Base-by-base conservation (phyloP, 2,113 vertebrate species). In the Gymnarchus niloticus region DNA sequence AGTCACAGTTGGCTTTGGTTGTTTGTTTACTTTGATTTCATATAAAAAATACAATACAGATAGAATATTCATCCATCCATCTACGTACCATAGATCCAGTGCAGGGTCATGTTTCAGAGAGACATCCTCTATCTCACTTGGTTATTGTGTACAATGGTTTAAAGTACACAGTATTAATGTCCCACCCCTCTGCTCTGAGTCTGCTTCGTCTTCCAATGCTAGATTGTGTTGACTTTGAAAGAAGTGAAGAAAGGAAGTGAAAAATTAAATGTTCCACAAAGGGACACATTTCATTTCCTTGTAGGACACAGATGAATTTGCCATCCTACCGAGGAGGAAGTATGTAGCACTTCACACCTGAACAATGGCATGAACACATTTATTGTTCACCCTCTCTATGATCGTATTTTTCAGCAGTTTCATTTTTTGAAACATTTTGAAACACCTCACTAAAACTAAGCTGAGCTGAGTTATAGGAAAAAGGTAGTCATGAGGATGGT, bases 381-480 rank as follows among this genome's bases (percentile, higher is more conserved):
- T 6, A 21, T 69, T 69, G 61, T 69, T 61, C 61, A 37, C 61
- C 59, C 33, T 65, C 59, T 65, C 59, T 3, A 4, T 69, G 61
- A 69, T 69, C 25, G n/a, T n/a, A n/a, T n/a, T n/a, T 37, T 69
- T 69, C 4, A 28, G 1, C 65, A 14, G 7, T 41, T 41, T 69
- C 28, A 69, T 69, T 69, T 12, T 69, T 19, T 37, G 65, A 37
- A 6, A 69, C 28, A 69, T 33, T 8, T 69, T 69, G 33, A 69
- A 69, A 5, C 25, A 33, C 12, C 28, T 37, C 12, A 1, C 12
- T 37, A 37, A 69, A 37, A 41, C 12, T 69, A 37, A 4, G 65
- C 19, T 12, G 65, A 69, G 61, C 28, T 69, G 61, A 69, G 65
- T 69, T 69, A 69, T 69, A 69, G 65, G 65, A 69, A 69, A 69